A percentile compares a stretch with the other conserved stretches of the same genome.
phyloP scores from a whole-genome alignment of 2,113 vertebrate species.

The Struthidea cinerea region DNA sequence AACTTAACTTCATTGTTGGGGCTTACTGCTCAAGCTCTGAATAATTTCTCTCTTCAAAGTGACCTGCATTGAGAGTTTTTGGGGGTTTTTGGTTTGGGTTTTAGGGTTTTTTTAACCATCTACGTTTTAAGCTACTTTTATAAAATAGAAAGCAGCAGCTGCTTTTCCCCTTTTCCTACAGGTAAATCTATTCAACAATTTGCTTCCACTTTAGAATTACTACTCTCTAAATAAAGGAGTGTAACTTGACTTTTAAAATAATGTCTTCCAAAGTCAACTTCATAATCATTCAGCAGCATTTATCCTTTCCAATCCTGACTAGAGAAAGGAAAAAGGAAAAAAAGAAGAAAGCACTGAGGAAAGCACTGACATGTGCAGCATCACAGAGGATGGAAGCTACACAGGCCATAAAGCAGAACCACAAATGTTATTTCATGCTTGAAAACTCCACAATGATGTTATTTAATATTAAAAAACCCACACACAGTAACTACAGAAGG shows the following conservation, averaged over 20 bases:
- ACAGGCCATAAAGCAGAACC: background rate
- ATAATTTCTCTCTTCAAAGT: background rate
- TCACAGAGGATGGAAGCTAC: background rate
- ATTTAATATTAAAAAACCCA: background rate
- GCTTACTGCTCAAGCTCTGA: background rate
- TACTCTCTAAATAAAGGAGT: background rate
- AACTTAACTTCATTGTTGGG: constrained; percentile 44
- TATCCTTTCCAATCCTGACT: background rate
- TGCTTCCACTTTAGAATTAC: background rate
- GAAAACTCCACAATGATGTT: too few species aligned
- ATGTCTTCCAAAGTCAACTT: background rate
- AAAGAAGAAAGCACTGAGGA: background rate
- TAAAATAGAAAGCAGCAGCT: background rate
- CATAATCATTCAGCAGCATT: background rate
- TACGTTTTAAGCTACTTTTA: background rate
- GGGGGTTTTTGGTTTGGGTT: background rate
- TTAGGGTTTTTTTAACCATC: background rate
- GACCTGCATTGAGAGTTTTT: background rate
- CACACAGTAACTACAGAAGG: background rate
- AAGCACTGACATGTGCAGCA: background rate
- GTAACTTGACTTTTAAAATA: background rate
- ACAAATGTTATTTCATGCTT: background rate
- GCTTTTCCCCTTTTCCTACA: background rate
- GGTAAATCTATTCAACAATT: background rate
- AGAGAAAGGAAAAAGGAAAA: background rate